Evolutionary conservation across 1,140 invertebrate genomes (phyloP).

Genomic region (Drosophila kanapiae): DNA sequence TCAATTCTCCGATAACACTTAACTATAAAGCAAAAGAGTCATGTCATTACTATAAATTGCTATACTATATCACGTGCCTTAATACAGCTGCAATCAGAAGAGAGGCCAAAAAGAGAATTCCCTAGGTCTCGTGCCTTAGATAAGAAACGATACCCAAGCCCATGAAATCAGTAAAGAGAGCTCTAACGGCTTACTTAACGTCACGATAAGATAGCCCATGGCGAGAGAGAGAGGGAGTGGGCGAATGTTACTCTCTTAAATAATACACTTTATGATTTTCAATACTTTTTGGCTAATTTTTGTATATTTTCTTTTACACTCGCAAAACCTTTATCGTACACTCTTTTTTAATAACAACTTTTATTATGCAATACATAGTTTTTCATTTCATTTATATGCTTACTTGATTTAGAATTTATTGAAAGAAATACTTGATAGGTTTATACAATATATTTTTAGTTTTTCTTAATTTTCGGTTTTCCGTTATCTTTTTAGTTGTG

Average conservation of each 20-base stretch:
- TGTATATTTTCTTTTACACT: slow-evolving; percentile 60
- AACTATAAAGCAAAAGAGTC: slow-evolving; percentile 12
- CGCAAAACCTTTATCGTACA: slow-evolving; percentile 69
- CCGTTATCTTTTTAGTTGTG: slow-evolving; percentile 29
- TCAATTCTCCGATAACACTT: slow-evolving; percentile 15
- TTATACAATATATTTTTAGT: slow-evolving; percentile 63
- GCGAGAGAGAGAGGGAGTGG: not conserved
- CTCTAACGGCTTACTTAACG: not conserved
- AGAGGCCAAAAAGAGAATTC: slow-evolving; percentile 2
- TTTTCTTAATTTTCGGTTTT: slow-evolving; percentile 43
- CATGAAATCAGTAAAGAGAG: slow-evolving; percentile 16
- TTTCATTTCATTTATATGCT: slow-evolving; percentile 43
- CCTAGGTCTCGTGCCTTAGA: slow-evolving; percentile 4
- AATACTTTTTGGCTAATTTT: slow-evolving; percentile 49
- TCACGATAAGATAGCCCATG: slow-evolving; percentile 3
- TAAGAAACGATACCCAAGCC: slow-evolving; percentile 5
- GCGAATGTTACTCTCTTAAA: slow-evolving; percentile 9
- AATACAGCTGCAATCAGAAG: not conserved
- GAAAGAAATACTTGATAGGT: slow-evolving; percentile 65
- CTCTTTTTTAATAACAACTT: slow-evolving; percentile 64
- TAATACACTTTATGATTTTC: slow-evolving; percentile 12
- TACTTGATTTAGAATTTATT: slow-evolving; percentile 41
- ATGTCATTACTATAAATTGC: not conserved
- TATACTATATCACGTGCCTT: slow-evolving; percentile 10
- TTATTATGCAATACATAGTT: slow-evolving; percentile 51